A percentile compares a stretch with the other conserved stretches of the same genome.
Evolutionary conservation across 2,113 vertebrate genomes (phyloP).

Genomic region (Callaeas wilsoni): DNA sequence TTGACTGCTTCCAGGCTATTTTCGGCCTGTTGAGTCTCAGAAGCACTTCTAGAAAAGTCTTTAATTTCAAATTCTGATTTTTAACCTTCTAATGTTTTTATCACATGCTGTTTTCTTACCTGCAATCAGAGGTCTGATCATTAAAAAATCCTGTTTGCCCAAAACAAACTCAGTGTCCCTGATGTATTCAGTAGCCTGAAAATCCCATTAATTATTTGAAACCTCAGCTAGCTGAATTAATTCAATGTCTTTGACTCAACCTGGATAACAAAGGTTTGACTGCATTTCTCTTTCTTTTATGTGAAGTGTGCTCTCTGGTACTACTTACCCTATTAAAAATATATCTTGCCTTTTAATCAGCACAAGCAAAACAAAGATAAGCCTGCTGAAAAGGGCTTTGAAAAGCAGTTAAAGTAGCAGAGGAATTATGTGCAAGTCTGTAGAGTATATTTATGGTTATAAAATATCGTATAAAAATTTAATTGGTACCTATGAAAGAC

Average conservation of each 20-base stretch:
- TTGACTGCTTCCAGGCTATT: neutral
- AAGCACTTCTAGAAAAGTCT: neutral
- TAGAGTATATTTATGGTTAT: conserved; percentile 43
- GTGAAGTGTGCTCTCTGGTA: conserved; percentile 20
- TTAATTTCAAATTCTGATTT: neutral
- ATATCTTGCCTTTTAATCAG: conserved; percentile 61
- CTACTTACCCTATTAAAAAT: conserved; percentile 51
- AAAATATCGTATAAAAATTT: conserved; percentile 50
- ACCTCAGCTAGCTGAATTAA: conserved; percentile 9
- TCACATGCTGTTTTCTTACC: neutral
- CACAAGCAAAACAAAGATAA: conserved; percentile 56
- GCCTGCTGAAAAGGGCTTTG: conserved; percentile 7
- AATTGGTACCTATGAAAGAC: conserved; percentile 40
- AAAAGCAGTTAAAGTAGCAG: conserved; percentile 37
- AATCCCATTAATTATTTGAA: conserved; percentile 40
- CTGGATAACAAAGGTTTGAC: conserved; percentile 38
- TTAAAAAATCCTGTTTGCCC: neutral
- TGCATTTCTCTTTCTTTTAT: conserved; percentile 19
- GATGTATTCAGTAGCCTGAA: neutral
- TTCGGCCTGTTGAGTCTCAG: neutral
- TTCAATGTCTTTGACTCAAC: conserved; percentile 1
- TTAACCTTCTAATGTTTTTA: neutral
- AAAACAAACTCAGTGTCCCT: neutral
- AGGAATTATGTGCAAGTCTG: conserved; percentile 42
- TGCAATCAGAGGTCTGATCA: neutral